Evolutionary conservation across 1,140 invertebrate genomes (phyloP).

Genomic region (Papilio glaucus): DNA sequence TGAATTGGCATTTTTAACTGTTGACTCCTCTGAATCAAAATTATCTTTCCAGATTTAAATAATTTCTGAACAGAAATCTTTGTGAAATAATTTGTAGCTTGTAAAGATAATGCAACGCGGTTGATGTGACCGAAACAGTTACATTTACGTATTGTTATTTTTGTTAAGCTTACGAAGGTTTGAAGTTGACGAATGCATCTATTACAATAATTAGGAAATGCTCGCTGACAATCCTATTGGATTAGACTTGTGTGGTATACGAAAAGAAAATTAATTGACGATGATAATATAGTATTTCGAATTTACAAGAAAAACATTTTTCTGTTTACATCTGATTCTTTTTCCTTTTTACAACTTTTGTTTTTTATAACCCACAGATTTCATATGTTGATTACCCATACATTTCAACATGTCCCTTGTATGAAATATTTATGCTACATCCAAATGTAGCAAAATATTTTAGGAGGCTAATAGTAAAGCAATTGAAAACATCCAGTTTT

Average conservation of each 20-base stretch:
- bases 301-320: slow-evolving; percentile 31
- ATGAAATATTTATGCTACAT: too few species aligned
- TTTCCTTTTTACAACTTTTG: not conserved
- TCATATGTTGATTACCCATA: too few species aligned
- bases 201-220: not conserved
- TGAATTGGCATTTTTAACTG: slow-evolving; percentile 77
- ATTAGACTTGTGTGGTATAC: slow-evolving; percentile 31
- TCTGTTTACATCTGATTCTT: not conserved
- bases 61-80: not conserved
- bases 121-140: not conserved
- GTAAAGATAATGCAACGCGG: slow-evolving; percentile 2
- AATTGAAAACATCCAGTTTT: not conserved
- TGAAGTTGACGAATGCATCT: slow-evolving; percentile 8
- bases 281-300: slow-evolving; percentile 27
- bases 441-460: too few species aligned
- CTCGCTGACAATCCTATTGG: slow-evolving; percentile 4
- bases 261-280: slow-evolving; percentile 16
- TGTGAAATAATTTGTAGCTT: not conserved
- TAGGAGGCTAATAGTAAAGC: not conserved
- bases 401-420: too few species aligned
- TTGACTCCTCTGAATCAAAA: slow-evolving; percentile 48
- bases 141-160: slow-evolving; percentile 25
- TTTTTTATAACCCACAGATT: slow-evolving; percentile 1
- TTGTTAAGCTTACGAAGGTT: not conserved
- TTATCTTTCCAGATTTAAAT: slow-evolving; percentile 21